phyloP scores from a whole-genome alignment of 1,140 invertebrate species.

The Caenorhabditis inopinata region DNA sequence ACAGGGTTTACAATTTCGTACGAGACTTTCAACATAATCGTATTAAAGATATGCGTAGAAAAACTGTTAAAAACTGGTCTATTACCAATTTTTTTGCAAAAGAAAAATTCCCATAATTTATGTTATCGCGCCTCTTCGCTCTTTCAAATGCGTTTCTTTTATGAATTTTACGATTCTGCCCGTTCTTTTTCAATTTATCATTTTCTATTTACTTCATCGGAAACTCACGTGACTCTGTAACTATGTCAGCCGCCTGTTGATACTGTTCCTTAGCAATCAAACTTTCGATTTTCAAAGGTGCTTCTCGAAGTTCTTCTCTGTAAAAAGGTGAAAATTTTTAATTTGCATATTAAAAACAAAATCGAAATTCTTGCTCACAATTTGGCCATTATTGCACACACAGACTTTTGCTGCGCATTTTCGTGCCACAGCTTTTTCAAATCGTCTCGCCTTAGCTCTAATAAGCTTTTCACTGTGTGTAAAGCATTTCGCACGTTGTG shows the following conservation, averaged over 20 bases:
- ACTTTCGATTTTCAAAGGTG: constrained; percentile 55
- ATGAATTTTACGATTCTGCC: not conserved
- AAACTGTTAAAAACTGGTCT: too few species aligned
- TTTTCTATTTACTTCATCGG: too few species aligned
- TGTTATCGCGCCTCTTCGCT: too few species aligned
- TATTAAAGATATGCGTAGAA: too few species aligned
- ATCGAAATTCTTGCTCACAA: constrained; percentile 49
- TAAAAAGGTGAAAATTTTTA: constrained; percentile 43
- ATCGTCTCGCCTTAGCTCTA: constrained; percentile 88
- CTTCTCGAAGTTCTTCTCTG: constrained; percentile 61
- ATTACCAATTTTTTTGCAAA: too few species aligned
- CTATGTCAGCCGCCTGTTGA: constrained; percentile 53
- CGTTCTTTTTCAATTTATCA: not conserved
- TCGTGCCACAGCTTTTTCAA: constrained; percentile 75
- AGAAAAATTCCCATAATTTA: too few species aligned
- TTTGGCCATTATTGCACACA: constrained; percentile 59
- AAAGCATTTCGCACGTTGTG: constrained; percentile 83
- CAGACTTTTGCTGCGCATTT: constrained; percentile 57
- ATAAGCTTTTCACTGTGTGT: constrained; percentile 81
- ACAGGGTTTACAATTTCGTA: too few species aligned
- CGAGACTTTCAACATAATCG: too few species aligned
- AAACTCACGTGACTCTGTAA: constrained; percentile 51
- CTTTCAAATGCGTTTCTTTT: too few species aligned
- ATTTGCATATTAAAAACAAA: not conserved
- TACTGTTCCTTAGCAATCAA: constrained; percentile 51